Conservation (phyloP, 2,113 vertebrate genomes). For the Suncus etruscus region DNA sequence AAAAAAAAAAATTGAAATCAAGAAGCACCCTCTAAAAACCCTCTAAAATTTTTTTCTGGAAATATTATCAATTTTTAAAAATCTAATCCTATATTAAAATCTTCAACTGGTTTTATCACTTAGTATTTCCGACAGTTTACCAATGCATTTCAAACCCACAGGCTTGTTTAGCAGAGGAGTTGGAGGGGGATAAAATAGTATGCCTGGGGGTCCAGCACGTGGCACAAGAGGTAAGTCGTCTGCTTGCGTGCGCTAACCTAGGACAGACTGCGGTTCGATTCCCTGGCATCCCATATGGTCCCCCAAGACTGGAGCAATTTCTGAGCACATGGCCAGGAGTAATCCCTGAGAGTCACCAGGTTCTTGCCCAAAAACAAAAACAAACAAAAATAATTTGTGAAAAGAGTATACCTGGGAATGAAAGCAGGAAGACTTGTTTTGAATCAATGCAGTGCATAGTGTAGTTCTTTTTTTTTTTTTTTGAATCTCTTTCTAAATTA, state of each 20-base stretch:
- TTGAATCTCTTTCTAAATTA: too few relatives aligned
- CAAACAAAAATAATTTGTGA: too few relatives aligned
- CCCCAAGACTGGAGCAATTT: too few relatives aligned
- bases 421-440: slow-evolving; percentile 29
- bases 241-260: too few relatives aligned
- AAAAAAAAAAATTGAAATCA: slow-evolving; percentile 6
- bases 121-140: not conserved
- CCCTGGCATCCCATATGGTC: too few relatives aligned
- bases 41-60: slow-evolving; percentile 1
- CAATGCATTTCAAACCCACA: slow-evolving; percentile 23
- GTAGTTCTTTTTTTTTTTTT: slow-evolving; percentile 27
- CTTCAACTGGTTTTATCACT: slow-evolving; percentile 21
- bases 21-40: not conserved
- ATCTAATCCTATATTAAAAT: slow-evolving; percentile 29
- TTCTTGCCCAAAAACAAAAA: too few relatives aligned
- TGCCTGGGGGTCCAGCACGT: not conserved
- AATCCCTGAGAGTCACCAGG: too few relatives aligned
- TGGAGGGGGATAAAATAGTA: not conserved
- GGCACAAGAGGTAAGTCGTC: too few relatives aligned
- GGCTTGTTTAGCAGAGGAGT: not conserved
- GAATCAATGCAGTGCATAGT: not conserved
- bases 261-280: too few relatives aligned
- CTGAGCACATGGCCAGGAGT: too few relatives aligned
- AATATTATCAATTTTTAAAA: slow-evolving; percentile 38
- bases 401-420: not conserved